Evolutionary conservation across 2,797 vertebrate species (phyloP).

Genomic region (Melanotaenia maccullochi): DNA sequence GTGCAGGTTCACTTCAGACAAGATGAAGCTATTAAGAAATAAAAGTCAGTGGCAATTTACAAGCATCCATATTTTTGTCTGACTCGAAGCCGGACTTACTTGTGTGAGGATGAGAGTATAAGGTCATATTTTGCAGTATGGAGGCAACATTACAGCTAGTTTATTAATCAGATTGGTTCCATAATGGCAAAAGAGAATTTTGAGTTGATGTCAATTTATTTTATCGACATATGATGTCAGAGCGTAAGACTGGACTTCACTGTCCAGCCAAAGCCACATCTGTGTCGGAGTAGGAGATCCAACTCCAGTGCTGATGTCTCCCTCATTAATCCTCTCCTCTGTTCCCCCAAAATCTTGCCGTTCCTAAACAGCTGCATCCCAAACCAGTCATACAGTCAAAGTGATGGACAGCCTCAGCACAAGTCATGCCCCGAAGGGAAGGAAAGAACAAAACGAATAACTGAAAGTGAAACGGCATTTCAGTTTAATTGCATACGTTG

Average conservation of each 20-base stretch:
- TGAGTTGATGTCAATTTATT: conserved; percentile 56
- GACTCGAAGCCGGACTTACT: not conserved
- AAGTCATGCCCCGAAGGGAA: conserved; percentile 33
- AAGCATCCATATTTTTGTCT: conserved; percentile 21
- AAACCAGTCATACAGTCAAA: conserved; percentile 44
- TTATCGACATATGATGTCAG: conserved; percentile 62
- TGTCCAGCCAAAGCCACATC: conserved; percentile 57
- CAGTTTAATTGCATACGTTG: conserved; percentile 72
- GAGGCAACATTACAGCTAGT: conserved; percentile 29
- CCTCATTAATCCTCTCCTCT: conserved; percentile 13
- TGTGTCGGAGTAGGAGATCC: conserved; percentile 38
- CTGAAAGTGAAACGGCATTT: conserved; percentile 61
- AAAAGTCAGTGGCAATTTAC: not conserved
- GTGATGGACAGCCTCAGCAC: conserved; percentile 50
- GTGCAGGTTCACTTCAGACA: conserved; percentile 27
- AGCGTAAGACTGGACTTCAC: conserved; percentile 34
- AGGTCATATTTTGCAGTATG: conserved; percentile 25
- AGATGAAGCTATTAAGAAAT: conserved; percentile 6
- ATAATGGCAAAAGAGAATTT: conserved; percentile 48
- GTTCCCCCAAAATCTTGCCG: conserved; percentile 26
- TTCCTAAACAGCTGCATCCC: conserved; percentile 36
- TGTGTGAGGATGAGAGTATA: not conserved
- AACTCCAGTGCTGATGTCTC: conserved; percentile 22
- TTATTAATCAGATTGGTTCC: conserved; percentile 42
- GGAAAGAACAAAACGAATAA: conserved; percentile 66